phyloP scores from a whole-genome alignment of 2,113 vertebrate species.

The Eublepharis macularius region DNA sequence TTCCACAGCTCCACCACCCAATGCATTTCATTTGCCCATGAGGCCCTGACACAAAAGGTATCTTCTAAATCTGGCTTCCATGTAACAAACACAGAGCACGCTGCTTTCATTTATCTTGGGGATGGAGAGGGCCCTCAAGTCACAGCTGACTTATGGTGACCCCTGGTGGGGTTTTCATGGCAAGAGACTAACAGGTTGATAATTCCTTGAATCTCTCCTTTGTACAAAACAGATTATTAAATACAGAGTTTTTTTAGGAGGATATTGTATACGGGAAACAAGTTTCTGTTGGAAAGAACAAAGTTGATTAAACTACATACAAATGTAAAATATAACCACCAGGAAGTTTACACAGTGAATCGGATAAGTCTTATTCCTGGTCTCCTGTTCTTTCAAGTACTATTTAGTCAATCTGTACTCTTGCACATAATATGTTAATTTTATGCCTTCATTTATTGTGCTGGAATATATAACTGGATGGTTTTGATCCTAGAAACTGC shows the following conservation, averaged over 20 bases:
- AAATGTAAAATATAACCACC: slow-evolving; percentile 20
- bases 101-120: background rate
- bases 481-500: slow-evolving; percentile 30
- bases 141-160: too few relatives aligned
- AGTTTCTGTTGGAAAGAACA: background rate
- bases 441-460: slow-evolving; percentile 18
- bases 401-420: background rate
- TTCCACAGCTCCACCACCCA: too few relatives aligned
- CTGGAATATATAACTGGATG: background rate
- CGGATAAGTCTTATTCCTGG: background rate
- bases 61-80: background rate
- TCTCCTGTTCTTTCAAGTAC: background rate
- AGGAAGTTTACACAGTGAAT: slow-evolving; percentile 22
- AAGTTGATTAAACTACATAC: background rate
- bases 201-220: background rate
- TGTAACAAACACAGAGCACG: background rate
- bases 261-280: background rate
- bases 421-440: background rate
- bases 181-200: slow-evolving; percentile 9
- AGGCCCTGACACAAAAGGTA: background rate
- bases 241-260: slow-evolving; percentile 10
- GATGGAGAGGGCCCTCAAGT: too few relatives aligned
- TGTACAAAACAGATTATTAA: slow-evolving; percentile 17
- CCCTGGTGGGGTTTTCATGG: too few relatives aligned
- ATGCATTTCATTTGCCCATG: too few relatives aligned